Percentiles rank a stretch among this genome's conserved stretches.
These are phyloP conservation scores for Rhinogobius similis DNA, from an alignment of 2,113 vertebrate genomes.

Conservation along the genomic window DNA sequence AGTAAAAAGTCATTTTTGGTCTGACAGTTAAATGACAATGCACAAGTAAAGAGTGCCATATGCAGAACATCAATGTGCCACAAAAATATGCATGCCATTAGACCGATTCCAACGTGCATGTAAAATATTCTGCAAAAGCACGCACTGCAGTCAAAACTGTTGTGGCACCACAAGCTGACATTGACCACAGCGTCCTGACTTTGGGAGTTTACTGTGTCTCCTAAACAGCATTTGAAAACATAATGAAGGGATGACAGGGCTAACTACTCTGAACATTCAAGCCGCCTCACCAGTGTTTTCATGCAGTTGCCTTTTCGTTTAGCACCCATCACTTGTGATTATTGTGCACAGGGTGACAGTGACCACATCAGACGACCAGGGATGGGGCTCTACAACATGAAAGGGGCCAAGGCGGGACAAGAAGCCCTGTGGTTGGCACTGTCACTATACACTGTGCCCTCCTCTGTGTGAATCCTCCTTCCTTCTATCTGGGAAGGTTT, in stretches of 20 bases:
- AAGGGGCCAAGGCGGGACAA: conserved; percentile 57
- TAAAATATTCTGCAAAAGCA: conserved; percentile 23
- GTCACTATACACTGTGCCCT: conserved; percentile 38
- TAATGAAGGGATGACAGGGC: conserved; percentile 74
- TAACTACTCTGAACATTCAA: conserved; percentile 68
- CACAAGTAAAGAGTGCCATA: conserved; percentile 18
- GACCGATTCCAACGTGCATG: conserved; percentile 9
- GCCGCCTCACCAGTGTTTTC: conserved; percentile 67
- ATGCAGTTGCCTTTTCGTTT: conserved; percentile 75
- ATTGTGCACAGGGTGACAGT: conserved; percentile 66
- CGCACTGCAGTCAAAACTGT: conserved; percentile 27
- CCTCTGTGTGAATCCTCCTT: conserved; percentile 16
- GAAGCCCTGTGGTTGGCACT: conserved; percentile 54
- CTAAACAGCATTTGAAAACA: conserved; percentile 72
- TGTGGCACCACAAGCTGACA: conserved; percentile 9
- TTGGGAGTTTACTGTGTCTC: conserved; percentile 54
- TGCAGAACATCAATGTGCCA: conserved; percentile 35
- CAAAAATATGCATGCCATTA: conserved; percentile 27
- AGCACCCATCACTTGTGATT: conserved; percentile 75
- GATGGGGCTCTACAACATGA: conserved; percentile 60
- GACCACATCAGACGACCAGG: conserved; percentile 71
- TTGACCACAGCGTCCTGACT: conserved; percentile 57
- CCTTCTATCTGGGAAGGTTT: conserved; percentile 30
- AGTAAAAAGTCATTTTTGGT: conserved; percentile 21
- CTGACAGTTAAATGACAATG: conserved; percentile 6